Conservation (phyloP, 2,888 invertebrate species). For the Atethmia centrago region DNA sequence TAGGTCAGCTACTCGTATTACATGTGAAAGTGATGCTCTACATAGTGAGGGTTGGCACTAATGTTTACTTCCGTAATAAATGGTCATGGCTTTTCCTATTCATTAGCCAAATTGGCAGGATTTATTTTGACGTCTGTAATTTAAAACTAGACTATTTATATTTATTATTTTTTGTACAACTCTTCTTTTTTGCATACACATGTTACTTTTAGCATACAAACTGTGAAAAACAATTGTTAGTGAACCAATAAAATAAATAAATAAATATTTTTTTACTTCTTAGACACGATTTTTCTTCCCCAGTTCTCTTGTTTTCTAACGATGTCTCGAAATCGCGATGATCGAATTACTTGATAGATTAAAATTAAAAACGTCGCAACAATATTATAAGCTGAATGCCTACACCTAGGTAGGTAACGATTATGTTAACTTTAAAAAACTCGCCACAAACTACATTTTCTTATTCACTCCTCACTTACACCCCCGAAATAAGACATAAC, state of each 20-base stretch:
- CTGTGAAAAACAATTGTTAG: too few species aligned
- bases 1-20: conserved; percentile 42
- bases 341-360: background rate
- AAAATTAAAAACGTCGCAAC: background rate
- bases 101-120: conserved; percentile 12
- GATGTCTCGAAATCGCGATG: background rate
- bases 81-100: background rate
- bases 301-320: background rate
- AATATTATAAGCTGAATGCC: background rate
- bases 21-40: conserved; percentile 54
- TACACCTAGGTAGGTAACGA: background rate
- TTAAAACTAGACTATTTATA: too few species aligned
- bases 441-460: background rate
- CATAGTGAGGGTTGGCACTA: conserved; percentile 35
- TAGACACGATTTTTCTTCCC: background rate
- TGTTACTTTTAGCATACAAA: too few species aligned
- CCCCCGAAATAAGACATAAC: background rate
- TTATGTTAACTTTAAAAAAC: background rate
- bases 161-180: too few species aligned
- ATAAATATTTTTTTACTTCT: background rate
- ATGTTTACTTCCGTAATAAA: conserved; percentile 18
- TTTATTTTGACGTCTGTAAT: background rate
- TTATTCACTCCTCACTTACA: background rate
- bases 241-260: too few species aligned
- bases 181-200: too few species aligned